Conservation (phyloP, 2,113 vertebrate genomes). For the Ursus arctos region DNA sequence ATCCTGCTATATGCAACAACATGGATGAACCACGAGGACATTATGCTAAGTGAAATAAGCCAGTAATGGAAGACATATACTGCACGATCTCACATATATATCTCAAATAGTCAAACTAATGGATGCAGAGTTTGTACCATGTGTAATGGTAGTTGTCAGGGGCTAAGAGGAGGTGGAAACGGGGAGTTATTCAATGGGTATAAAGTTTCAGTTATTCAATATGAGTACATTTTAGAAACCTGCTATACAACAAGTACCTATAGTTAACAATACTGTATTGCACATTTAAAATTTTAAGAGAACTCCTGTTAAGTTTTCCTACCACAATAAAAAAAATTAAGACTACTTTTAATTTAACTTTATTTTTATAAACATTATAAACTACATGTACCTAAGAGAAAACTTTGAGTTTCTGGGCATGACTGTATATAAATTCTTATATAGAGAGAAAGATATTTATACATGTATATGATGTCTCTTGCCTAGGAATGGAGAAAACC, state of each 20-base stretch:
- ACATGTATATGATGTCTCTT: neutral
- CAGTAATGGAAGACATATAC: neutral
- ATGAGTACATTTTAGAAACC: neutral
- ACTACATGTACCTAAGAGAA: neutral
- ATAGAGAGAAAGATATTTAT: neutral
- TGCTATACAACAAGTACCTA: neutral
- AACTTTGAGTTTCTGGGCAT: neutral
- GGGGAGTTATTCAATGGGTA: neutral
- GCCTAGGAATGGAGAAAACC: neutral
- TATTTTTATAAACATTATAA: neutral
- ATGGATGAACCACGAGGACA: neutral
- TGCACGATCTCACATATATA: neutral
- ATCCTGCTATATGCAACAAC: neutral
- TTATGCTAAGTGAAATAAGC: constrained; percentile 37
- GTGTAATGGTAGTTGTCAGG: neutral
- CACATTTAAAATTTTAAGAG: neutral
- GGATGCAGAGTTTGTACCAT: neutral
- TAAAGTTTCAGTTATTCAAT: neutral
- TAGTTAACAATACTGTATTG: neutral
- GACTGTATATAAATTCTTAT: neutral
- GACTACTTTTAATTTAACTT: neutral
- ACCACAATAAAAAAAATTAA: neutral
- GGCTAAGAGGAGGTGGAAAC: neutral
- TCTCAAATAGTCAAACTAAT: neutral
- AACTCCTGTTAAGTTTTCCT: neutral